A percentile compares a stretch with the other conserved stretches of the same genome.
Evolutionary conservation across 2,113 vertebrate species (phyloP).

Genomic region (Lepisosteus oculatus): DNA sequence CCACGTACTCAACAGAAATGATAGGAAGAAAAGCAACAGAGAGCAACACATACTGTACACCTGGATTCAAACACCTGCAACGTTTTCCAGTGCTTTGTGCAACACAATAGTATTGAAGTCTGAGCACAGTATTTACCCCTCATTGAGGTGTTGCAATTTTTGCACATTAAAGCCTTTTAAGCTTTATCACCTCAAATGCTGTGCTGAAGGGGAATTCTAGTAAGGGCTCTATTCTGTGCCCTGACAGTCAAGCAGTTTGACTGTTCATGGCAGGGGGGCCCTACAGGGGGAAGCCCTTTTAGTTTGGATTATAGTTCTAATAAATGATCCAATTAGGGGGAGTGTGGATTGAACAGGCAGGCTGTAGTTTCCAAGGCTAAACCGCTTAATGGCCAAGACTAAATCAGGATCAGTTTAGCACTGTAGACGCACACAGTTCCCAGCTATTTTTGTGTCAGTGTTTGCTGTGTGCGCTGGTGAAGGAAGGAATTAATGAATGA

Average conservation of each 20-base stretch:
- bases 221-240: background rate
- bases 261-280: background rate
- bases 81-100: too few species aligned
- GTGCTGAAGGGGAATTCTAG: background rate
- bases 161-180: too few species aligned
- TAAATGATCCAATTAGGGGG: conserved; percentile 21
- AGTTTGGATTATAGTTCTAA: conserved; percentile 12
- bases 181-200: too few species aligned
- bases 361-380: conserved; percentile 8
- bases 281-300: background rate
- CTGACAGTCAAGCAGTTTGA: background rate
- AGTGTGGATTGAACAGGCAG: background rate
- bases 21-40: too few species aligned
- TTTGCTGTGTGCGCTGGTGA: background rate
- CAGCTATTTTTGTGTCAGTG: background rate
- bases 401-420: background rate
- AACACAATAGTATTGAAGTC: too few species aligned
- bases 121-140: too few species aligned
- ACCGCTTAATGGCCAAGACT: background rate
- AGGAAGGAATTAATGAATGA: background rate
- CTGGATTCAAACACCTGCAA: too few species aligned
- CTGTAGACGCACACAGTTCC: conserved; percentile 2
- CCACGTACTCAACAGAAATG: too few species aligned
- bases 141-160: too few species aligned
- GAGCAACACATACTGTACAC: too few species aligned